A percentile compares a stretch with the other conserved stretches of the same genome.
Evolutionary conservation across 2,888 invertebrate species (phyloP).

Genomic region (Oligia strigilis): DNA sequence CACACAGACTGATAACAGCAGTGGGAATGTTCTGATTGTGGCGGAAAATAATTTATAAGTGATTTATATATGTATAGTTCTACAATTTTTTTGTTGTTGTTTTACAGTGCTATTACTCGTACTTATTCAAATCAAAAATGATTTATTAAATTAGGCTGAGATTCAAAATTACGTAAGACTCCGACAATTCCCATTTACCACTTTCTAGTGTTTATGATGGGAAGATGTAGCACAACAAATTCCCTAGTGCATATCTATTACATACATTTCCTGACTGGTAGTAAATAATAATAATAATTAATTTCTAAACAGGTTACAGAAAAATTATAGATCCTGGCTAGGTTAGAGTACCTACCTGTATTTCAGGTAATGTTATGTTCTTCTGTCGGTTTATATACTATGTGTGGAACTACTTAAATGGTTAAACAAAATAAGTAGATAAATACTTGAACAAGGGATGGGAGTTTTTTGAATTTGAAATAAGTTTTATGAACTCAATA

Average conservation of each 20-base stretch:
- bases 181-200: neutral
- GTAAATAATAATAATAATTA: too few species aligned
- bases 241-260: neutral
- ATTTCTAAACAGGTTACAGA: too few species aligned
- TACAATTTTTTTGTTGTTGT: neutral
- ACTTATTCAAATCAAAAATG: neutral
- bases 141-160: neutral
- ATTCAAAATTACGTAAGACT: neutral
- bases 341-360: too few species aligned
- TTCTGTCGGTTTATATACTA: neutral
- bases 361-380: neutral
- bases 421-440: neutral
- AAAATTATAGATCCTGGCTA: too few species aligned
- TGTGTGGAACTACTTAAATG: neutral
- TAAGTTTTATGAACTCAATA: neutral
- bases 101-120: neutral
- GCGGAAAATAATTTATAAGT: neutral
- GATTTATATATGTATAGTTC: neutral
- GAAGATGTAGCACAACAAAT: neutral
- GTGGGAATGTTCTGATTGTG: slow-evolving; percentile 8
- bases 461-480: too few species aligned
- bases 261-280: too few species aligned
- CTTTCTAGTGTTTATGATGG: neutral
- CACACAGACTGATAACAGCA: slow-evolving; percentile 29
- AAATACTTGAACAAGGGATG: neutral